Percentiles rank a stretch among this genome's conserved stretches.
These are phyloP conservation scores for Epicauta chinensis DNA, from an alignment of 1,140 invertebrate genomes.

Conservation along the genomic window DNA sequence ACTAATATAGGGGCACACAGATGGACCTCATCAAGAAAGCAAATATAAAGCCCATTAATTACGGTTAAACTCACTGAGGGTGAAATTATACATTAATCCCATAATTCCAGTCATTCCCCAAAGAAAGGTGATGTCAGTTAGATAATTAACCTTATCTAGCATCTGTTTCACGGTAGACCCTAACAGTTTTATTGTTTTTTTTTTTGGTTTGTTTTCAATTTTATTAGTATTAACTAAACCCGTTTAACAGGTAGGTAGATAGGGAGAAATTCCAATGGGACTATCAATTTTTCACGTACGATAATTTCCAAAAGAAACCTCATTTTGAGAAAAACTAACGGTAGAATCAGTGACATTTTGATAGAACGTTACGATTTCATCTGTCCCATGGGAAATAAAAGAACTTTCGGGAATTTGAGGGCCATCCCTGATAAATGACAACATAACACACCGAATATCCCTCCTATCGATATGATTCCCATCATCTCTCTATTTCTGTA, in stretches of 20 bases:
- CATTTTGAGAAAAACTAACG: slow-evolving; percentile 5
- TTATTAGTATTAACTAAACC: slow-evolving; percentile 7
- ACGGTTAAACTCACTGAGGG: slow-evolving; percentile 15
- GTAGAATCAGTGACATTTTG: slow-evolving; percentile 25
- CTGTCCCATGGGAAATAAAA: slow-evolving; percentile 23
- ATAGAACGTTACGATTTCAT: slow-evolving; percentile 24
- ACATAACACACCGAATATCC: slow-evolving; percentile 19
- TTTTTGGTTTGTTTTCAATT: no score
- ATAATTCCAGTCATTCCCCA: slow-evolving; percentile 16
- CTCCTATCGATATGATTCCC: slow-evolving; percentile 9
- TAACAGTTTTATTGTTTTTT: slow-evolving; percentile 22
- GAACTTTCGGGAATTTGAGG: slow-evolving; percentile 4
- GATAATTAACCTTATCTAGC: slow-evolving; percentile 26
- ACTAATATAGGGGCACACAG: slow-evolving; percentile 1
- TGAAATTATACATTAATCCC: slow-evolving; percentile 24
- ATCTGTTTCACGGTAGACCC: slow-evolving; percentile 17
- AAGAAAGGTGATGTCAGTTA: slow-evolving; percentile 23
- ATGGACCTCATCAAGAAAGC: slow-evolving; percentile 20
- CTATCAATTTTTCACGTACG: slow-evolving; percentile 13
- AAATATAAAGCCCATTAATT: slow-evolving; percentile 28
- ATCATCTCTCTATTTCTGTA: no score
- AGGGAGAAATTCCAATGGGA: slow-evolving; percentile 12
- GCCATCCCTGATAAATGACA: slow-evolving; percentile 19
- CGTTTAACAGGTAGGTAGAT: slow-evolving; percentile 13
- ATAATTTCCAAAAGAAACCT: background rate